These are phyloP conservation scores for Zoanthus solanderi DNA, from an alignment of 92 coral and sea anemone species.

Conservation along the genomic window DNA sequence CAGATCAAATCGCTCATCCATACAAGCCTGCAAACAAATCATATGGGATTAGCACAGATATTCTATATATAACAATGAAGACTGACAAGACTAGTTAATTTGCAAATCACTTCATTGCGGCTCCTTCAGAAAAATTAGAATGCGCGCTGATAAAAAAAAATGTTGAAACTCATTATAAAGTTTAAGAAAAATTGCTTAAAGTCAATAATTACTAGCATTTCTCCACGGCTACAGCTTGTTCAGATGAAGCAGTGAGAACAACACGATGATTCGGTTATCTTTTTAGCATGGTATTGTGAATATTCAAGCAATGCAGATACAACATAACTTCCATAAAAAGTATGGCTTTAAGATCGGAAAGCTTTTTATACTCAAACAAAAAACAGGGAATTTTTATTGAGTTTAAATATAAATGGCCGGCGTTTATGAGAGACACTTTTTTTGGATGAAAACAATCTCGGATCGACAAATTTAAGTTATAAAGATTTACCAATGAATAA, in stretches of 20 bases:
- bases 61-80: neutral
- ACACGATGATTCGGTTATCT: neutral
- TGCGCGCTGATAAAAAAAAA: neutral
- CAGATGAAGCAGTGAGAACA: neutral
- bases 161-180: neutral
- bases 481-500: no score
- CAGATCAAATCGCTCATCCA: slow-evolving; percentile 59
- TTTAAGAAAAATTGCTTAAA: neutral
- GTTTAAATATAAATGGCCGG: neutral
- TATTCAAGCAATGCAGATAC: neutral
- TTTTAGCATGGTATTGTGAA: neutral
- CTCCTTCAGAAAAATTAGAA: neutral
- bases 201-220: neutral
- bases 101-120: neutral
- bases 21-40: slow-evolving; percentile 60
- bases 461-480: neutral
- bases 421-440: neutral
- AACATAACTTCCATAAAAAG: neutral
- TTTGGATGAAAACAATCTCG: neutral
- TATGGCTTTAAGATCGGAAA: neutral
- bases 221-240: neutral
- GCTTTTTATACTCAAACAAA: neutral
- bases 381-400: neutral
- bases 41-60: neutral
- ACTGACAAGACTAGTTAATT: neutral